Conservation (phyloP, 2,888 invertebrate species). For the Rhagium mordax region DNA sequence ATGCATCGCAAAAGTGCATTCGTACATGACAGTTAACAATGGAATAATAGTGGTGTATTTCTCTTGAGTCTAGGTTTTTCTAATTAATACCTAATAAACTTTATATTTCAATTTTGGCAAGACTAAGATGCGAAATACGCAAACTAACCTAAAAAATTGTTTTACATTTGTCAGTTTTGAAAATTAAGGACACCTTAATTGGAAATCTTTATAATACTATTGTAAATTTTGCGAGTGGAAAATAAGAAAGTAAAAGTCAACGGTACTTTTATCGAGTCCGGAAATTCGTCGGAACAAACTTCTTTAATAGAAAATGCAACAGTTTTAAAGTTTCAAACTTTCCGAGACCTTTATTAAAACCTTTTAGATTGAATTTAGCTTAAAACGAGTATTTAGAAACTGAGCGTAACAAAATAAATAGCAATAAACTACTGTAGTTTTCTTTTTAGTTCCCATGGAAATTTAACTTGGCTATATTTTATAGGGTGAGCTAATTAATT, state of each 20-base stretch:
- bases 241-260: constrained; percentile 44
- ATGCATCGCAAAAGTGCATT: too few relatives aligned
- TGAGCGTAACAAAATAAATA: constrained; percentile 19
- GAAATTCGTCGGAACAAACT: constrained; percentile 45
- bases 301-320: constrained; percentile 51
- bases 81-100: too few relatives aligned
- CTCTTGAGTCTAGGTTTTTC: too few relatives aligned
- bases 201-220: constrained; percentile 2
- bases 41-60: too few relatives aligned
- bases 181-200: background rate
- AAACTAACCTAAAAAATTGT: too few relatives aligned
- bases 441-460: background rate
- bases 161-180: background rate
- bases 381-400: constrained; percentile 44
- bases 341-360: constrained; percentile 45
- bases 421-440: background rate
- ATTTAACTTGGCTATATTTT: background rate
- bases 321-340: constrained; percentile 42
- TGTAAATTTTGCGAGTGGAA: constrained; percentile 21
- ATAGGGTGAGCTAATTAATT: background rate
- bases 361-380: constrained; percentile 45
- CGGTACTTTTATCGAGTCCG: constrained; percentile 38
- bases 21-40: too few relatives aligned
- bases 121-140: background rate
- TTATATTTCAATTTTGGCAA: too few relatives aligned